Evolutionary conservation across 2,113 vertebrate species (phyloP), one percentile per base, ranked within the genome.

Genomic region (Monopterus albus): DNA sequence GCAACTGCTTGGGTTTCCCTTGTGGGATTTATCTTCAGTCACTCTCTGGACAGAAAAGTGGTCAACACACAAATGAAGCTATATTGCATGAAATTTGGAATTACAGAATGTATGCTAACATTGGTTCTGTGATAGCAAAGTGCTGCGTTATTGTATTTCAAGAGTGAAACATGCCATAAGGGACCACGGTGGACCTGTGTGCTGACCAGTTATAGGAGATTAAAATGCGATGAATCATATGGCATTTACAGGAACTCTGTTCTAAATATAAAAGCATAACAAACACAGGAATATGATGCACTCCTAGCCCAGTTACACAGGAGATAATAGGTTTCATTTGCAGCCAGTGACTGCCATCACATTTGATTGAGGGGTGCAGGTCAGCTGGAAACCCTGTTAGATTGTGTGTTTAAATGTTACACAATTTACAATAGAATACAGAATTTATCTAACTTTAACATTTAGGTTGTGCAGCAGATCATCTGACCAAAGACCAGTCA

Each of bases 261-360:
- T 57, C 29, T 36, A 57, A 64, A 64, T 20, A 17, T 64, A 64
- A 42, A 26, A 72, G n/a, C n/a, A 86, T 79, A 89, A 88, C 77
- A 90, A 87, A 87, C 59, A 71, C 68, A 74, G 70, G 67, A 69
- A 84, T 91, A 77, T 72, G 58, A 66, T 58, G 68, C 59, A 83
- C 72, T 61, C 81, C 28, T 7, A 75, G 61, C 50, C 70, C 40
- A 40, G 74, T 84, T 80, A 69, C 75, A 75, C 11, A 11, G 8
- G 56, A 89, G 90, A 83, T 90, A 92, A 92, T 81, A 33, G 67
- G 61, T 81, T 76, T 88, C 88, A 89, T 91, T 72, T 92, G 90
- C 68, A 80, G 50, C 74, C 86, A 87, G 72, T 89, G 83, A 87
- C 62, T 61, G 75, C 70, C 77, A 75, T 88, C 72, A 73, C 42